Percentiles rank a stretch among this genome's conserved stretches.
phyloP scores from a whole-genome alignment of 2,888 invertebrate species.

The Parochlus steinenii region DNA sequence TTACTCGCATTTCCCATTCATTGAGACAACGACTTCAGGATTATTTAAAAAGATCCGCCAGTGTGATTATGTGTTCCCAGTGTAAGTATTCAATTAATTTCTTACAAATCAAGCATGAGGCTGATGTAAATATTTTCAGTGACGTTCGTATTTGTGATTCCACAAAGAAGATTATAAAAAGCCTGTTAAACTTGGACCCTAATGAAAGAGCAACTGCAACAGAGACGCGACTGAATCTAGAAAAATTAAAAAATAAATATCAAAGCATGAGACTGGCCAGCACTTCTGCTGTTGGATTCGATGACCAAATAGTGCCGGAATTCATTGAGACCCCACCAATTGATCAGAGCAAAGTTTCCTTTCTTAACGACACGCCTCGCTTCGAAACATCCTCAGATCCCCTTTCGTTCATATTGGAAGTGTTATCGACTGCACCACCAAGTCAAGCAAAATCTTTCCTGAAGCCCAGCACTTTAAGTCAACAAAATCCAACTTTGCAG shows the following conservation, averaged over 20 bases:
- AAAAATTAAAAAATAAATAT: conserved; percentile 13
- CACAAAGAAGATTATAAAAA: conserved; percentile 47
- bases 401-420: conserved; percentile 8
- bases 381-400: conserved; percentile 9
- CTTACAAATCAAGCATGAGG: conserved; percentile 8
- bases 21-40: conserved; percentile 53
- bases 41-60: conserved; percentile 59
- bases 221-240: conserved; percentile 32
- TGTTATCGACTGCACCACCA: conserved; percentile 7
- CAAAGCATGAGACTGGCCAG: neutral
- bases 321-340: conserved; percentile 17
- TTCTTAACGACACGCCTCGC: no score
- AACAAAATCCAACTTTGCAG: neutral
- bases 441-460: conserved; percentile 8
- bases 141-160: conserved; percentile 42
- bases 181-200: conserved; percentile 49
- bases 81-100: no score
- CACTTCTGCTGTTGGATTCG: conserved; percentile 1
- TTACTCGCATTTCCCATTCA: conserved; percentile 68
- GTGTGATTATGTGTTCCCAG: conserved; percentile 55
- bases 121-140: neutral
- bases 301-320: conserved; percentile 26
- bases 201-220: conserved; percentile 46
- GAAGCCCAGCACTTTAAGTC: conserved; percentile 5
- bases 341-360: conserved; percentile 5